A percentile compares a stretch with the other conserved stretches of the same genome.
Conservation (phyloP, 2,797 vertebrate species). For the Liparis tanakae region DNA sequence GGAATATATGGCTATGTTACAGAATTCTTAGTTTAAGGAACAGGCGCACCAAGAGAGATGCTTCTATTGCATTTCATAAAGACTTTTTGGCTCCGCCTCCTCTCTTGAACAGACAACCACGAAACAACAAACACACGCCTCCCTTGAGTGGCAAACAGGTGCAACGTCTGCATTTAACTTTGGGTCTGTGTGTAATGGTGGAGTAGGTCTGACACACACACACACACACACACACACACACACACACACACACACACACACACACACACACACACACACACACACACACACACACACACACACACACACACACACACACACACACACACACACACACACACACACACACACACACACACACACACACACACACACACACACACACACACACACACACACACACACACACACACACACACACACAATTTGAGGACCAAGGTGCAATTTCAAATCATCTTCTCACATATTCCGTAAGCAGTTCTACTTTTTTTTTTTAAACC, state of each 20-base stretch:
- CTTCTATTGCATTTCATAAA: constrained; percentile 60
- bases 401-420: constrained; percentile 26
- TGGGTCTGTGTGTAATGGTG: constrained; percentile 60
- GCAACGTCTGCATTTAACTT: constrained; percentile 74
- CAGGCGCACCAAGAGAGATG: constrained; percentile 20
- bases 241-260: constrained; percentile 29
- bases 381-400: constrained; percentile 44
- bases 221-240: constrained; percentile 29
- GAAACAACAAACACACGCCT: constrained; percentile 30
- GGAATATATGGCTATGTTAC: constrained; percentile 65
- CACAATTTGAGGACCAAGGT: constrained; percentile 65
- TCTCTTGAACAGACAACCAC: constrained; percentile 52
- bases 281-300: constrained; percentile 39
- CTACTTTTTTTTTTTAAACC: constrained; percentile 30
- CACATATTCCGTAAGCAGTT: constrained; percentile 40
- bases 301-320: constrained; percentile 27
- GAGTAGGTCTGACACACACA: constrained; percentile 43
- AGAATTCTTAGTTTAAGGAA: constrained; percentile 50
- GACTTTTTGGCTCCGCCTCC: constrained; percentile 71
- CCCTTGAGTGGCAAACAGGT: constrained; percentile 59
- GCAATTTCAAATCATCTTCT: constrained; percentile 51
- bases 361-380: constrained; percentile 28
- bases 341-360: constrained; percentile 32
- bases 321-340: constrained; percentile 42
- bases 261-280: constrained; percentile 35